Conservation (phyloP, 2,888 invertebrate genomes). For the Pterobdella sp. region DNA sequence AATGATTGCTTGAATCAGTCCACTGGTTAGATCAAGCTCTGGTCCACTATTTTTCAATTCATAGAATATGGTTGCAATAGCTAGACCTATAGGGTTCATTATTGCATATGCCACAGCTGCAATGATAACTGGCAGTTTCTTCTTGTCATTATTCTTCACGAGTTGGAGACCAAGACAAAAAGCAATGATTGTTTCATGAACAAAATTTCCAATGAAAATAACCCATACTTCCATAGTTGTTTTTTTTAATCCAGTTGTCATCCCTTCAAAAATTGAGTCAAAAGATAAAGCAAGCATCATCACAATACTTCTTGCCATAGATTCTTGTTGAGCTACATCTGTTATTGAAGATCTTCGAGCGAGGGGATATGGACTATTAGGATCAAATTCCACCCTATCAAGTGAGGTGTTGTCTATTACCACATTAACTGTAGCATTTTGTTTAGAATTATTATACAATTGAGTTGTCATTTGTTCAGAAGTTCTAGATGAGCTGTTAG, state of each 20-base stretch:
- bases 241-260: conserved; percentile 33
- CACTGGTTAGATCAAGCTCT: conserved; percentile 29
- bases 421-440: conserved; percentile 1
- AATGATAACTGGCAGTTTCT: conserved; percentile 16
- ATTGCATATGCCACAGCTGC: conserved; percentile 29
- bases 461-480: background rate
- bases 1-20: conserved; percentile 27
- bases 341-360: conserved; percentile 31
- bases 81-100: conserved; percentile 31
- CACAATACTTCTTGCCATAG: conserved; percentile 29
- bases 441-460: background rate
- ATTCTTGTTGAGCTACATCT: conserved; percentile 31
- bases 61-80: conserved; percentile 26
- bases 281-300: conserved; percentile 35
- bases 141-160: conserved; percentile 25
- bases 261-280: conserved; percentile 35
- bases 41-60: conserved; percentile 24
- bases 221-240: conserved; percentile 32
- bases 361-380: conserved; percentile 30
- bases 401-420: conserved; percentile 3
- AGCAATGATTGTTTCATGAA: conserved; percentile 35
- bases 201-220: conserved; percentile 34
- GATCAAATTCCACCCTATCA: background rate
- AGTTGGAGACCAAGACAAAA: conserved; percentile 36
- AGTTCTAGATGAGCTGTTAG: background rate